phyloP scores from a whole-genome alignment of 2,797 vertebrate species.

The Helostoma temminkii region DNA sequence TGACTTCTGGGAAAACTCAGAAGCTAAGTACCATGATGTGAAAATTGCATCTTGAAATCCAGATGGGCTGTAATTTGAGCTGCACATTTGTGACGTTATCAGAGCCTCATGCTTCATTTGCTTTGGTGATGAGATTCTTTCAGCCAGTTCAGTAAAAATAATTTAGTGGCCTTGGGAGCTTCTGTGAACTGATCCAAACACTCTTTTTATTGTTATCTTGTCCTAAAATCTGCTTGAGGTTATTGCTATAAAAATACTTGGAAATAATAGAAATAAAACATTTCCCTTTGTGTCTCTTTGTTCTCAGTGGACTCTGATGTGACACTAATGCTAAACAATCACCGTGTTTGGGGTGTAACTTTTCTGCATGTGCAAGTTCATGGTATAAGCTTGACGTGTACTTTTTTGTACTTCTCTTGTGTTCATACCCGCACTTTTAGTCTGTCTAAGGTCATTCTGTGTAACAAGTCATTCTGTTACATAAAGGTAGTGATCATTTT shows the following conservation, averaged over 20 bases:
- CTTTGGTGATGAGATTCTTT: conserved; percentile 53
- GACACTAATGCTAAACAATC: background rate
- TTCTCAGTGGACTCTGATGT: background rate
- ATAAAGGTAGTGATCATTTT: no score
- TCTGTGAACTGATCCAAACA: conserved; percentile 29
- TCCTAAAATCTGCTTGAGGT: conserved; percentile 10
- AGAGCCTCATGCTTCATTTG: conserved; percentile 47
- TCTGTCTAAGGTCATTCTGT: no score
- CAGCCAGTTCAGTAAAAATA: conserved; percentile 40
- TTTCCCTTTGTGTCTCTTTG: background rate
- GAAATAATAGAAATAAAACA: background rate
- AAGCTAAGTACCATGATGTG: conserved; percentile 21
- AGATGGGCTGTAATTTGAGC: conserved; percentile 50
- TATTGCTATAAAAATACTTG: conserved; percentile 14
- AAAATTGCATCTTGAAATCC: conserved; percentile 42
- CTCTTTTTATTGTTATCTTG: conserved; percentile 24
- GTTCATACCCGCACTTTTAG: no score
- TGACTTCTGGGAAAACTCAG: conserved; percentile 23
- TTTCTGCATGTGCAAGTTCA: no score
- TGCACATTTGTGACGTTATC: conserved; percentile 49
- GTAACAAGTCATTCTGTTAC: no score
- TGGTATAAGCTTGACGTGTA: no score
- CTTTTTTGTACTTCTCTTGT: no score
- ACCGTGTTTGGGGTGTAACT: no score
- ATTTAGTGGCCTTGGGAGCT: conserved; percentile 37